Conservation (phyloP, 2,888 invertebrate species). For the Drosophila emarginata region DNA sequence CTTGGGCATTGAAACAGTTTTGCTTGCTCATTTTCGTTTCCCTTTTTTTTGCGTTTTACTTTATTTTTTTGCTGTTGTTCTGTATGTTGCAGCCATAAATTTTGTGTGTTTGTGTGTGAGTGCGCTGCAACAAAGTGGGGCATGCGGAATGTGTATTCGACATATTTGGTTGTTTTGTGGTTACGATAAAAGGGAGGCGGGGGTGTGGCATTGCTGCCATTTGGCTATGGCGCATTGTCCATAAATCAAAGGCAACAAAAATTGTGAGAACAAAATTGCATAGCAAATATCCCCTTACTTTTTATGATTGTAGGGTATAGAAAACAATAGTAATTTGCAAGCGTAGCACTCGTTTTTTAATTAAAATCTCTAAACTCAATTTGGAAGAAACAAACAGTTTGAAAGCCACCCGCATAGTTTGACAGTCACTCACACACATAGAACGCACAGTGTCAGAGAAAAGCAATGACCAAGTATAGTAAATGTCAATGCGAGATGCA, state of each 20-base stretch:
- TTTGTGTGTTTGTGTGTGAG: constrained; percentile 13
- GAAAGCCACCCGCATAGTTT: constrained; percentile 19
- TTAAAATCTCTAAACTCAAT: not conserved
- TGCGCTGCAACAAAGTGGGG: constrained; percentile 43
- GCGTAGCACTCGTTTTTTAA: too few species aligned
- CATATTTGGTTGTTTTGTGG: constrained; percentile 44
- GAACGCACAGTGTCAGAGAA: constrained; percentile 16
- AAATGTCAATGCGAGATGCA: constrained; percentile 72
- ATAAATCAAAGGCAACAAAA: constrained; percentile 56
- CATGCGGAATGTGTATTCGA: constrained; percentile 38
- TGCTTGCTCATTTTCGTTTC: constrained; percentile 49
- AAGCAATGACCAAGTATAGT: constrained; percentile 28
- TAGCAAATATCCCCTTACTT: not conserved
- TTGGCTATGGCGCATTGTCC: constrained; percentile 14
- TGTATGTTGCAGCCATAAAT: constrained; percentile 43
- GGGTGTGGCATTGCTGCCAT: not conserved
- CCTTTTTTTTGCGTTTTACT: not conserved
- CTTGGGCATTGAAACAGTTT: constrained; percentile 43
- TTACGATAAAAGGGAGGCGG: not conserved
- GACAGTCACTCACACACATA: constrained; percentile 12
- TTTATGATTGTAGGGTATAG: not conserved
- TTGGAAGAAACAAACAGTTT: not conserved
- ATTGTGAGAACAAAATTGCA: not conserved
- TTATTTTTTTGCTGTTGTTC: not conserved
- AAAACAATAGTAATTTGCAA: too few species aligned